Base-by-base conservation (phyloP, 2,113 vertebrate genomes). In the Tupaia chinensis region DNA sequence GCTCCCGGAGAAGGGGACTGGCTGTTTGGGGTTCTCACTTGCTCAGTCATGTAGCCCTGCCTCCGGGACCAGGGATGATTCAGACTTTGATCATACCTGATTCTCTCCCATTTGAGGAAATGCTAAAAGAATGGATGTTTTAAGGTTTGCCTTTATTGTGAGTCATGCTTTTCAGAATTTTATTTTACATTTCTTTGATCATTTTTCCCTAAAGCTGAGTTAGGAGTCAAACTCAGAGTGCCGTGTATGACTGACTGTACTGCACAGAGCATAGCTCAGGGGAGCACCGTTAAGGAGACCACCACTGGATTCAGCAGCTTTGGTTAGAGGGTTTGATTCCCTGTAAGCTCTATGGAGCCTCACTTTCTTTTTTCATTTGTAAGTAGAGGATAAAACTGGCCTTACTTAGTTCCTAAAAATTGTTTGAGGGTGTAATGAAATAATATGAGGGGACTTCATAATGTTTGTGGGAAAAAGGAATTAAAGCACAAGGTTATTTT, bases 261-360 rank as follows among this genome's bases (percentile, higher is more conserved):
- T 83, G 7, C 4, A 15, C 1, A 15, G 17, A 5, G 9, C 66
- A 23, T 20, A 34, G 7, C 17, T 74, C 34, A 12, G 0, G 1
- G n/a, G 14, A 65, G 60, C 23, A 29, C 53, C 53, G 5, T 9
- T 58, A 29, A 32, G 0, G 63, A 72, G 19, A 68, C 66, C 82
- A 7, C 19, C 1, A 20, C 12, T 53, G 56, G n/a, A 13, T 23
- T 79, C 11, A 8, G 1, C 4, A 83, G 14, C 61, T 72, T 25
- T 73, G 44, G 12, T 53, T 29, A 56, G 25, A 15, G 85, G 19
- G 2, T 29, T 14, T 61, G 34, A 7, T 56, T 19, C 12, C 72
- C 53, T 32, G 20, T 63, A 78, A 78, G 22, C 19, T 76, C 44
- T 44, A 44, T 76, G 14, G 34, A 85, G 23, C 12, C 29, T 60